Evolutionary conservation across 2,797 vertebrate species (phyloP), one percentile per base, ranked within the genome.

Genomic region (Trichosurus vulpecula): DNA sequence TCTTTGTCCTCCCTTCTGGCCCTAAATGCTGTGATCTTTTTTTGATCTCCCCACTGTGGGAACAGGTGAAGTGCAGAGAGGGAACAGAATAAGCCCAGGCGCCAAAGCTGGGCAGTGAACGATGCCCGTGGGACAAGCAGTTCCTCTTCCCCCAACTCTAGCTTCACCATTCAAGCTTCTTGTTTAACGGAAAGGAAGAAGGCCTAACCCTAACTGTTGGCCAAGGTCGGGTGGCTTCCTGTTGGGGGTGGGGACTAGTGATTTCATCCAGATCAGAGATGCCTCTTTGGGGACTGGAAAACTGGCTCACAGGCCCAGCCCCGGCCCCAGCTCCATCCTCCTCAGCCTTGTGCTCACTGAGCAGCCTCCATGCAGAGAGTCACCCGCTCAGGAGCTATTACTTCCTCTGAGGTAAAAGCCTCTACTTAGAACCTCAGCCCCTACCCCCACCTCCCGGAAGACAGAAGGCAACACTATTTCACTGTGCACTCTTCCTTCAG

Each of bases 401-500:
- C 41, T 87, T 87, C 74, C 74, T 47, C 74, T 87, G 22, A 27
- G 41, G 41, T 87, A 87, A n/a, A 74, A 87, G 41, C 30, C 4
- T 13, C 54, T 3, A 0, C 58, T 14, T 22, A 25, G 54, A 31
- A 4, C 56, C 9, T 87, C 30, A 6, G 52, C 3, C 58, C 52
- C 47, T 1, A 9, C 16, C 61, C 53, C n/a, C 29, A 55, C 14
- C 27, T 2, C 35, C 51, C 0, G 0, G 16, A 87, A 10, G 41
- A n/a, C 29, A 53, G 54, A 19, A 52, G 56, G 47, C n/a, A 30
- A 31, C 2, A 27, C 52, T 25, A 1, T 47, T 31, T 29, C 51
- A 53, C 90, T 93, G 14, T 90, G 93, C 54, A 89, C 94, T 52
- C 35, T 55, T 2, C 54, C 56, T 96, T 96, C 93, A 54, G 11